Conservation (phyloP, 2,888 invertebrate species). For the Scaeva pyrastri region DNA sequence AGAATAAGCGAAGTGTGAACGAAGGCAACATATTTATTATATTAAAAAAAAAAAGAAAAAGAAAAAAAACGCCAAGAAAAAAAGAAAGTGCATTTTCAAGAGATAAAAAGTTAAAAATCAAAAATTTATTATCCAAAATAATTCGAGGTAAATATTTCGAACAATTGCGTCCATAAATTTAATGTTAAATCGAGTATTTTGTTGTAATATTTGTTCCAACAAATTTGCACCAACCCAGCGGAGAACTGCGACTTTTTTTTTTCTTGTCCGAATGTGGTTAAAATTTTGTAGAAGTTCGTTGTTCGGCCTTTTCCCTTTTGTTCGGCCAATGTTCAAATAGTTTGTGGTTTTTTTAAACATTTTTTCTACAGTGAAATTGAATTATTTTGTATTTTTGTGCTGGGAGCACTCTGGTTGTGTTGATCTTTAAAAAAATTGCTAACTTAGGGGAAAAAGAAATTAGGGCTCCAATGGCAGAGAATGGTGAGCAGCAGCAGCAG, state of each 20-base stretch:
- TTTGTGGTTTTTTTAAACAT: conserved; percentile 11
- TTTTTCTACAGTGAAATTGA: background rate
- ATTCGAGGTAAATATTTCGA: conserved; percentile 68
- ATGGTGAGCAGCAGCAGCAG: background rate
- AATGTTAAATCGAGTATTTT: background rate
- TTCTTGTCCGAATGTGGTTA: conserved; percentile 48
- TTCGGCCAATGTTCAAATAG: background rate
- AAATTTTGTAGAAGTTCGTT: conserved; percentile 61
- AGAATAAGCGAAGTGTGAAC: conserved; percentile 75
- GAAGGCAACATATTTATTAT: conserved; percentile 75
- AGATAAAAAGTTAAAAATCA: conserved; percentile 70
- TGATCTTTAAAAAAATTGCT: conserved; percentile 16
- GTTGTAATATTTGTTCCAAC: conserved; percentile 21
- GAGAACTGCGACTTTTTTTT: conserved; percentile 52
- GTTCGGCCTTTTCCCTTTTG: conserved; percentile 46
- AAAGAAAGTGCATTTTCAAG: conserved; percentile 74
- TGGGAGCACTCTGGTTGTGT: background rate
- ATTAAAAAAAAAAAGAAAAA: conserved; percentile 61
- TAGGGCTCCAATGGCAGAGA: conserved; percentile 35
- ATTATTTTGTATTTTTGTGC: background rate
- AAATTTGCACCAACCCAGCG: conserved; percentile 54
- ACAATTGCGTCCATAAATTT: background rate
- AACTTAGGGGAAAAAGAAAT: conserved; percentile 23
- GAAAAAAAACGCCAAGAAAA: conserved; percentile 59
- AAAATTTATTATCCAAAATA: conserved; percentile 66